Evolutionary conservation across 2,113 vertebrate species (phyloP).

Genomic region (Hiodon tergisus): DNA sequence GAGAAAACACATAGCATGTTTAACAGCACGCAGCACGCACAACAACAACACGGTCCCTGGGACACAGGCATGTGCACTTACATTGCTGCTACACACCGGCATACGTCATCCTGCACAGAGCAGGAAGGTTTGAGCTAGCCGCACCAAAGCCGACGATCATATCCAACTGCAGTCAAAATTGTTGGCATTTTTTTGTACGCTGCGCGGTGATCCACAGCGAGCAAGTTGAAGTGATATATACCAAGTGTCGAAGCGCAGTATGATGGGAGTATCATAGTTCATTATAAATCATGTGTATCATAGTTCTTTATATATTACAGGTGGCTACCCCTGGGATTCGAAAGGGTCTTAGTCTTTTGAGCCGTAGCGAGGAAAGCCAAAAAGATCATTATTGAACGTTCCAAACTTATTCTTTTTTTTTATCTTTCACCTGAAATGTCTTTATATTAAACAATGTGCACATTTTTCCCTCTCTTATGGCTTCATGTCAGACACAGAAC

Average conservation of each 20-base stretch:
- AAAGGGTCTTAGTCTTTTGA: background rate
- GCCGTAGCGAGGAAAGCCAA: background rate
- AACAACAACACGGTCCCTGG: slow-evolving; percentile 23
- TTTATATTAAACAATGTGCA: too few relatives aligned
- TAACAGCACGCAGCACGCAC: slow-evolving; percentile 19
- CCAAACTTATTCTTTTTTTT: too few relatives aligned
- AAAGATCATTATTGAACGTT: background rate
- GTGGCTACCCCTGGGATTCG: background rate
- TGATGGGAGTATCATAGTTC: too few relatives aligned
- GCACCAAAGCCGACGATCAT: too few relatives aligned
- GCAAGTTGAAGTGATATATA: too few relatives aligned
- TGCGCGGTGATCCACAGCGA: too few relatives aligned
- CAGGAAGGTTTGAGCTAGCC: too few relatives aligned
- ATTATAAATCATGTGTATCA: background rate
- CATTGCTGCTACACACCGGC: slow-evolving; percentile 1
- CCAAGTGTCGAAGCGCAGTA: too few relatives aligned
- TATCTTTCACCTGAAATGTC: too few relatives aligned
- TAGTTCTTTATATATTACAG: background rate
- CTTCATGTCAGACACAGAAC: background rate
- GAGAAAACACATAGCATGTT: slow-evolving; percentile 28
- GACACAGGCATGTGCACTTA: slow-evolving; percentile 19
- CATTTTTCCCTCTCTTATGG: background rate
- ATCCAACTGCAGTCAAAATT: too few relatives aligned
- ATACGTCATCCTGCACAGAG: background rate
- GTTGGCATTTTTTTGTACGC: too few relatives aligned